These are phyloP conservation scores for Drosophila recens DNA, from an alignment of 2,888 invertebrate genomes.

Conservation along the genomic window DNA sequence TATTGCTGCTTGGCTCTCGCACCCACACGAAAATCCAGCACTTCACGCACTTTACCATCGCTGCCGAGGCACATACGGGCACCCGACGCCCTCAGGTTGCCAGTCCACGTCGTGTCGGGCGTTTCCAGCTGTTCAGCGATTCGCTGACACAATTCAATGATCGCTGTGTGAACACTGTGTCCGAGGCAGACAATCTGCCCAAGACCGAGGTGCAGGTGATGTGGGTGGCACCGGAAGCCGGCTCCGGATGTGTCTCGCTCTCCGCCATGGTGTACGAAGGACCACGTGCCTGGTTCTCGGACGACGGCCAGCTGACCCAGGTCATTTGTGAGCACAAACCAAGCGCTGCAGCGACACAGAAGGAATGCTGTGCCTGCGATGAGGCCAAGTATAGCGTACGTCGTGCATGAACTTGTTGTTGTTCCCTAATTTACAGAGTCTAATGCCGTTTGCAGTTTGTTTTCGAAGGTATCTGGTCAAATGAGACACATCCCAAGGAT, in stretches of 20 bases:
- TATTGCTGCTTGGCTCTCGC: slow-evolving; percentile 89
- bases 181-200: slow-evolving; percentile 91
- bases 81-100: slow-evolving; percentile 82
- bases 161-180: slow-evolving; percentile 93
- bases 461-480: slow-evolving; percentile 98
- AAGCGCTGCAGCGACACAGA: slow-evolving; percentile 86
- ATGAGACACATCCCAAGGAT: slow-evolving; percentile 97
- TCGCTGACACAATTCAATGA: slow-evolving; percentile 89
- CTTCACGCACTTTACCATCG: slow-evolving; percentile 92
- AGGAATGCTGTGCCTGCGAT: slow-evolving; percentile 96
- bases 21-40: slow-evolving; percentile 89
- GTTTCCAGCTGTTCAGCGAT: slow-evolving; percentile 90
- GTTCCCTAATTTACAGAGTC: not conserved
- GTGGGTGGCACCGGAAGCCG: slow-evolving; percentile 95
- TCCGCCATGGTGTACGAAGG: slow-evolving; percentile 95
- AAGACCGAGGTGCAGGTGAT: slow-evolving; percentile 95
- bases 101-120: slow-evolving; percentile 88
- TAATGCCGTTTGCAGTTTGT: slow-evolving; percentile 87
- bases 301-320: slow-evolving; percentile 92
- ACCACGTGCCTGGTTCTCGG: slow-evolving; percentile 93
- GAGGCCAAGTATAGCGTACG: slow-evolving; percentile 96
- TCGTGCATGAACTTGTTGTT: not conserved
- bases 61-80: slow-evolving; percentile 87
- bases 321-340: slow-evolving; percentile 92
- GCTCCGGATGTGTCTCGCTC: slow-evolving; percentile 94